A percentile compares a stretch with the other conserved stretches of the same genome.
Evolutionary conservation across 2,113 vertebrate genomes (phyloP).

Genomic region (Gallinago undulata): DNA sequence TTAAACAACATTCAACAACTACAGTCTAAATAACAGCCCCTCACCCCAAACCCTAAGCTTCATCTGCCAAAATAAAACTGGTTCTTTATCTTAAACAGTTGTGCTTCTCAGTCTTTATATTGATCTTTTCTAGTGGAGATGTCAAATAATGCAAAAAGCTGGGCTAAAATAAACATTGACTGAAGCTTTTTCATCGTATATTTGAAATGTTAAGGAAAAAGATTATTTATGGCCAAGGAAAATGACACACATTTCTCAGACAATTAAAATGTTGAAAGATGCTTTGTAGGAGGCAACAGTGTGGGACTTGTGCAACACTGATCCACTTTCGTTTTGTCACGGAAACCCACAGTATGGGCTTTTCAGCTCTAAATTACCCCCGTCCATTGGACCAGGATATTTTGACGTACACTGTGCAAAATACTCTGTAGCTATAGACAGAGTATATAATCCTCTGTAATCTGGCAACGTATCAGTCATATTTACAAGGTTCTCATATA

Average conservation of each 20-base stretch:
- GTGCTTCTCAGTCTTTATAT: neutral
- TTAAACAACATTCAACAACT: neutral
- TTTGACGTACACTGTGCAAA: neutral
- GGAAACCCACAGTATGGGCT: neutral
- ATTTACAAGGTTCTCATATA: neutral
- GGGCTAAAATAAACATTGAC: neutral
- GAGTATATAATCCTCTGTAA: neutral
- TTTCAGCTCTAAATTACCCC: neutral
- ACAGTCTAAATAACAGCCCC: neutral
- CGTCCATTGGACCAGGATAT: fast-evolving
- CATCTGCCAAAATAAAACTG: neutral
- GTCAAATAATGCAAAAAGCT: neutral
- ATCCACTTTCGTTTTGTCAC: neutral
- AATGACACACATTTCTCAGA: neutral
- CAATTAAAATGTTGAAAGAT: neutral
- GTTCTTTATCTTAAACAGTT: neutral
- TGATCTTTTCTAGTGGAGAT: neutral
- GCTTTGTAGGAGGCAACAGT: neutral
- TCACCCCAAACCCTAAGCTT: neutral
- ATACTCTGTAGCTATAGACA: neutral
- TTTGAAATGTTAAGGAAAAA: neutral
- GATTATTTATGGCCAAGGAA: neutral
- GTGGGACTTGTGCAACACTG: neutral
- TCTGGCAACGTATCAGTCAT: neutral
- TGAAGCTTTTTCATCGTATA: neutral